phyloP scores from a whole-genome alignment of 2,797 vertebrate genomes.

The Dicrostonyx torquatus region DNA sequence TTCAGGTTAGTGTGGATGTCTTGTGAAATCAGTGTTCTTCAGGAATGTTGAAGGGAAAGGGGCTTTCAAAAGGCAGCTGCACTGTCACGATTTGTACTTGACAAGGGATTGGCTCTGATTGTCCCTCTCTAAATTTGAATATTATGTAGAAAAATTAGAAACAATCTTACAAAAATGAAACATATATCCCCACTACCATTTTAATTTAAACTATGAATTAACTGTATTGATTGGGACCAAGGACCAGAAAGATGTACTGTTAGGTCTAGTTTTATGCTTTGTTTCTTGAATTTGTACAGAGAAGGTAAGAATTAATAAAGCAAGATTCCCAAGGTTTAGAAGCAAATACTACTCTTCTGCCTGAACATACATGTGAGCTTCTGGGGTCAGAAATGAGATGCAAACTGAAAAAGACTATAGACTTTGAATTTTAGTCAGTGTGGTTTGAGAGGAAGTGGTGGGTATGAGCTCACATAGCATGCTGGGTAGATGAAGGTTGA shows the following conservation, averaged over 20 bases:
- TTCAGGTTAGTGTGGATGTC: no score
- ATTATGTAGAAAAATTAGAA: constrained; percentile 8
- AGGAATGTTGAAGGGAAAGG: background rate
- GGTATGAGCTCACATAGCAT: background rate
- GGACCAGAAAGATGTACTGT: background rate
- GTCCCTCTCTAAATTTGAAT: constrained; percentile 6
- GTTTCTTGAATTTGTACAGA: constrained; percentile 17
- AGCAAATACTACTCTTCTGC: constrained; percentile 12
- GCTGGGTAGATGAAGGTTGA: background rate
- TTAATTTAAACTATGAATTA: constrained; percentile 10
- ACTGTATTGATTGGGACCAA: background rate
- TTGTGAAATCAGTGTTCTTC: background rate
- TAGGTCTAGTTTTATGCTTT: constrained; percentile 22
- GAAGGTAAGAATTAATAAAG: constrained; percentile 21
- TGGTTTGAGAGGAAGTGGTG: background rate
- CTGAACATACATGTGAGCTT: background rate
- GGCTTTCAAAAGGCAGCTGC: background rate
- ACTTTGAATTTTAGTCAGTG: background rate
- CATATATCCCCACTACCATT: background rate
- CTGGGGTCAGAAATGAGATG: constrained; percentile 5
- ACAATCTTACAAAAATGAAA: background rate
- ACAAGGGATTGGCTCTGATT: constrained; percentile 10
- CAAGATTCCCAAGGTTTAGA: background rate
- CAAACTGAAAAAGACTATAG: background rate
- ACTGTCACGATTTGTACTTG: background rate